Percentiles rank a stretch among this genome's conserved stretches.
Evolutionary conservation across 2,888 invertebrate species (phyloP).

Genomic region (Drosophila kuntzei): DNA sequence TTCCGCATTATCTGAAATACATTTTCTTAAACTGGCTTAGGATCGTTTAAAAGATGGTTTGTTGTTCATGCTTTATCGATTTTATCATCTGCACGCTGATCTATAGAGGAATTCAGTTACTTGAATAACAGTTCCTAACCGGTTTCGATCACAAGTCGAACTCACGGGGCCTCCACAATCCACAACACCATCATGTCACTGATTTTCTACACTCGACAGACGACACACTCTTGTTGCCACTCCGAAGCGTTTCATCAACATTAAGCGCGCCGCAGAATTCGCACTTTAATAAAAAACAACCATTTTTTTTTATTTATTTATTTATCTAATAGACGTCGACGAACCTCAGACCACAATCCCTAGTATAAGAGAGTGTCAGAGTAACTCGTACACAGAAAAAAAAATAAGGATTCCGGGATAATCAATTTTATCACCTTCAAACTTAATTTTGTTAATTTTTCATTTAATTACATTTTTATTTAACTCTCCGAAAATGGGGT

Average conservation of each 20-base stretch:
- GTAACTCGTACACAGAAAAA: neutral
- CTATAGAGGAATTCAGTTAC: conserved; percentile 28
- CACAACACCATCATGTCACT: conserved; percentile 16
- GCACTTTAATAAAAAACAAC: conserved; percentile 76
- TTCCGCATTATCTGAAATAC: conserved; percentile 27
- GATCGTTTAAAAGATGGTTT: conserved; percentile 44
- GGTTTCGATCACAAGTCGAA: conserved; percentile 39
- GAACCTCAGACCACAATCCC: conserved; percentile 5
- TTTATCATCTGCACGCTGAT: conserved; percentile 26
- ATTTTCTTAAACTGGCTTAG: conserved; percentile 26
- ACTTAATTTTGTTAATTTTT: neutral
- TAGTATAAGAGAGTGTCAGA: conserved; percentile 1
- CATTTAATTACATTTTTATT: neutral
- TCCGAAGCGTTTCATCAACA: conserved; percentile 54
- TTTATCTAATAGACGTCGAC: conserved; percentile 74
- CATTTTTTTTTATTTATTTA: conserved; percentile 60
- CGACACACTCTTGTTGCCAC: conserved; percentile 19
- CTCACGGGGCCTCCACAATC: conserved; percentile 21
- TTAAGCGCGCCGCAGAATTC: conserved; percentile 69
- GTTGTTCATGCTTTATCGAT: conserved; percentile 34
- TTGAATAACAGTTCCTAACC: conserved; percentile 36
- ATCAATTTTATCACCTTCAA: no score
- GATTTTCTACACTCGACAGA: conserved; percentile 16
- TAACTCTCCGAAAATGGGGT: neutral
- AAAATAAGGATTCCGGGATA: neutral